Evolutionary conservation across 2,113 vertebrate species (phyloP).

Genomic region (Apteryx mantelli): DNA sequence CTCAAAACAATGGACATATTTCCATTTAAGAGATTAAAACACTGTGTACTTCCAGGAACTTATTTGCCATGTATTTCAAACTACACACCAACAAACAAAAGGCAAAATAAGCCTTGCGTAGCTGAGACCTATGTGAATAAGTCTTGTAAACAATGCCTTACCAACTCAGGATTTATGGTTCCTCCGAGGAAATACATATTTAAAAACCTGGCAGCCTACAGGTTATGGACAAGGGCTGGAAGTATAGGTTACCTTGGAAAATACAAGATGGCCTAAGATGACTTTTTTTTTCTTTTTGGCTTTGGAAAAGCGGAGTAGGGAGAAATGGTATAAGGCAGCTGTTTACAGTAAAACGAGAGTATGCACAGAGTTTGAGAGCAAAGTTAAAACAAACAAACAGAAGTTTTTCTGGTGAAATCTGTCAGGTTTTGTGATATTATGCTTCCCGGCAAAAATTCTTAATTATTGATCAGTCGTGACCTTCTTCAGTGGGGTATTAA

Average conservation of each 20-base stretch:
- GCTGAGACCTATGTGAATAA: neutral
- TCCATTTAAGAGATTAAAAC: neutral
- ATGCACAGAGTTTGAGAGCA: neutral
- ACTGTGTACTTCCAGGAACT: neutral
- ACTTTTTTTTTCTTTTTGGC: neutral
- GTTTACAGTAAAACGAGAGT: neutral
- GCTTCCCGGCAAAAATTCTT: neutral
- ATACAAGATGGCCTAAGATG: rapidly evolving
- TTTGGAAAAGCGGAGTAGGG: neutral
- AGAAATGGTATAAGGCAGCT: neutral
- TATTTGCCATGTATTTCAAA: neutral
- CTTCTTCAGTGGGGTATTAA: neutral
- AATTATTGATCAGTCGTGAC: neutral
- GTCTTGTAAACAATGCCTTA: neutral
- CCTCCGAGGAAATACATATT: neutral
- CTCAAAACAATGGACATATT: neutral
- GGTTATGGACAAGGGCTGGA: neutral
- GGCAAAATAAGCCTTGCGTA: neutral
- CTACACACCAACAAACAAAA: neutral
- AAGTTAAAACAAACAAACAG: neutral
- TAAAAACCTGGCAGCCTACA: neutral
- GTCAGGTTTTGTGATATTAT: neutral
- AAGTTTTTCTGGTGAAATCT: neutral
- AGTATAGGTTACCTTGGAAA: neutral
- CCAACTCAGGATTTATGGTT: neutral